These are phyloP conservation scores for Hecatera dysodea DNA, from an alignment of 2,888 invertebrate species.

Conservation along the genomic window DNA sequence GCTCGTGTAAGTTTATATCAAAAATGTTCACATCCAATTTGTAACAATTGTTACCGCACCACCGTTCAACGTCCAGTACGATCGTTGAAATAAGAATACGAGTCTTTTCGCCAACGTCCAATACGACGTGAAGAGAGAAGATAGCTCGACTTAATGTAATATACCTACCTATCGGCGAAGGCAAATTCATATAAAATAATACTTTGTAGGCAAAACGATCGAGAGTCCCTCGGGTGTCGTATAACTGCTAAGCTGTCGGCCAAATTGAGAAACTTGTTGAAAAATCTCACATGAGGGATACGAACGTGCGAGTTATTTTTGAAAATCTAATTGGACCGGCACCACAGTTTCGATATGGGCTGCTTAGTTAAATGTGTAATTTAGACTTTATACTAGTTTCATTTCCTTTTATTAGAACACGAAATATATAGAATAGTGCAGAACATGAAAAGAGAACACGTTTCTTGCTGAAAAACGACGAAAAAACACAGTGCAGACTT, in stretches of 20 bases:
- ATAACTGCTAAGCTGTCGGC: slow-evolving; percentile 85
- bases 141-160: slow-evolving; percentile 77
- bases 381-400: slow-evolving; percentile 6
- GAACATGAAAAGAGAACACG: slow-evolving; percentile 29
- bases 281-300: slow-evolving; percentile 83
- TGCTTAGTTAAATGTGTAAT: slow-evolving; percentile 44
- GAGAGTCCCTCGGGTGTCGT: slow-evolving; percentile 80
- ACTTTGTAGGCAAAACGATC: slow-evolving; percentile 86
- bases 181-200: slow-evolving; percentile 85
- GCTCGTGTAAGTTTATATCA: slow-evolving; percentile 74
- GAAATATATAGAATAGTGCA: no score
- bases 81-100: slow-evolving; percentile 77
- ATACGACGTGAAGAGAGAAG: slow-evolving; percentile 74
- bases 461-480: slow-evolving; percentile 10
- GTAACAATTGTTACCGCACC: slow-evolving; percentile 79
- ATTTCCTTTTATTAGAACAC: slow-evolving; percentile 35
- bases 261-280: slow-evolving; percentile 87
- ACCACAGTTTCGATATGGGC: slow-evolving; percentile 28
- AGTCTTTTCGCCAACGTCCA: slow-evolving; percentile 77
- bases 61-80: slow-evolving; percentile 75
- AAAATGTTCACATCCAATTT: slow-evolving; percentile 82
- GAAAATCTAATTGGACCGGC: slow-evolving; percentile 60
- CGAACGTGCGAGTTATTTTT: slow-evolving; percentile 72
- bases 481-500: slow-evolving; percentile 33
- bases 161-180: slow-evolving; percentile 77